Evolutionary conservation across 2,797 vertebrate species (phyloP), one percentile per base, ranked within the genome.

Genomic region (Nasua narica): DNA sequence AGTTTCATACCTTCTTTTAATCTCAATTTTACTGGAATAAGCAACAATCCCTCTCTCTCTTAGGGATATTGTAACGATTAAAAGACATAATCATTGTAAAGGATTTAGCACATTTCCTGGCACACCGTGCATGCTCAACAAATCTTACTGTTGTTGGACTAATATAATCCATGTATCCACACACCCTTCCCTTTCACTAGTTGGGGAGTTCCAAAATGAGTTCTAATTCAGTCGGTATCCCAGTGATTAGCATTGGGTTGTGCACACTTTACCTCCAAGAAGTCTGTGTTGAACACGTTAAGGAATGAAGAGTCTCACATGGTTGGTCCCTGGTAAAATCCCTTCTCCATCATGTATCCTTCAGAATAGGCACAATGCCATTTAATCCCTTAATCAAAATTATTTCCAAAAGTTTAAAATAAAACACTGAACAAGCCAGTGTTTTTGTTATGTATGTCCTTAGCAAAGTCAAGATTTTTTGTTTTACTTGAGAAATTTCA

Each of bases 401-500:
- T 35, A 84, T 91, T 70, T 81, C 25, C 29, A 56, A 56, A 91
- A 43, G 2, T 94, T 58, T n/a, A 72, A 76, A 94, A 50, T 56
- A 11, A 76, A 84, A 48, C 15, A 83, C 14, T 67, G 35, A 82
- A n/a, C 9, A 56, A 79, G 16, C 2, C 16, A 87, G 4, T 48
- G 15, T 46, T 81, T 78, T 84, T 35, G 6, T 48, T 43, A 21
- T 29, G 6, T 65, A 43, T 92, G 8, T 56, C 16, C 8, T 89
- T 82, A 88, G 58, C 52, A 92, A 87, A 87, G 27, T 46, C n/a
- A 79, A 23, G 19, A 7, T 23, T 37, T 60, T 69, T 65, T 78
- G 9, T 77, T 96, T 96, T 81, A 70, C 25, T 72, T 92, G 52
- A 78, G 48, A 78, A 90, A 95, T 87, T 87, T 87, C 43, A 74